Conservation (phyloP, 2,888 invertebrate species). For the Leucoma salicis region DNA sequence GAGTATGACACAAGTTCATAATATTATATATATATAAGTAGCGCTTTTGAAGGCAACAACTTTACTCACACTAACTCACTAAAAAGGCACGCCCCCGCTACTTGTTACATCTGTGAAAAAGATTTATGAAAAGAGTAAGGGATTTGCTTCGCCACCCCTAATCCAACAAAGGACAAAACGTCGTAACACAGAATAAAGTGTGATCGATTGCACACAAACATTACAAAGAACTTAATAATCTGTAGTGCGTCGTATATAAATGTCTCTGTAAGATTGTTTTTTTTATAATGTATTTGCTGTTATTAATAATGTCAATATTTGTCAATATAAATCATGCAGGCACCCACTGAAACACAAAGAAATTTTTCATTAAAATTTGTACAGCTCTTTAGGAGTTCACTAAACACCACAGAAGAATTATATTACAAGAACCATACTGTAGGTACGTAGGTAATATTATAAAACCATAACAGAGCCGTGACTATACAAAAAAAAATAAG, state of each 20-base stretch:
- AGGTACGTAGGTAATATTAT: no score
- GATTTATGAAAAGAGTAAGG: slow-evolving; percentile 34
- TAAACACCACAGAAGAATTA: no score
- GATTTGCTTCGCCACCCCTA: slow-evolving; percentile 20
- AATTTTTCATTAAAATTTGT: no score
- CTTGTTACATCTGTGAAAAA: slow-evolving; percentile 30
- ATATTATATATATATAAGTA: slow-evolving; percentile 25
- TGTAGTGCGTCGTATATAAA: slow-evolving; percentile 3
- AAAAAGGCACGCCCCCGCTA: slow-evolving; percentile 30
- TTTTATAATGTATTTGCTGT: no score
- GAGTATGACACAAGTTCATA: slow-evolving; percentile 15
- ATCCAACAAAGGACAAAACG: slow-evolving; percentile 25
- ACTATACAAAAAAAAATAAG: no score
- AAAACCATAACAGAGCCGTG: no score
- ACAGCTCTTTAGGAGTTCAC: no score
- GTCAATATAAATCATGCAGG: no score
- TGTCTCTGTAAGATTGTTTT: background rate
- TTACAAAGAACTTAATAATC: slow-evolving; percentile 12
- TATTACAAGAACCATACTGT: no score
- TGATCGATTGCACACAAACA: slow-evolving; percentile 22
- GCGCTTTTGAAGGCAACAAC: slow-evolving; percentile 27
- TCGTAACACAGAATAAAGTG: slow-evolving; percentile 9
- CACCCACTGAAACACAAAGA: no score
- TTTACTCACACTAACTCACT: slow-evolving; percentile 25
- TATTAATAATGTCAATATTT: no score